Conservation (phyloP, 1,140 invertebrate species). For the Trachymyrmex septentrionalis region DNA sequence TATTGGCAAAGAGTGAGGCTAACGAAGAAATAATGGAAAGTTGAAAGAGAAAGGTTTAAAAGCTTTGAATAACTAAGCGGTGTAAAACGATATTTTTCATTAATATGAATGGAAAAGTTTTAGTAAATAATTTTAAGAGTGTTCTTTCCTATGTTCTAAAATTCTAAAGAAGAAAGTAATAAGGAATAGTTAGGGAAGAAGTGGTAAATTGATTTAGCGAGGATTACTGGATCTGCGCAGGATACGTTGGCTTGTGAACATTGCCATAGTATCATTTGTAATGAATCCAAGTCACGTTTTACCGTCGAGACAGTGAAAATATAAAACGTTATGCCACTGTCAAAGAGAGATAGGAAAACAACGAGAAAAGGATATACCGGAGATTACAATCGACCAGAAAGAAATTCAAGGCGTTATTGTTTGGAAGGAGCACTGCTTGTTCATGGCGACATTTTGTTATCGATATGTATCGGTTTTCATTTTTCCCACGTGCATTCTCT, state of each 20-base stretch:
- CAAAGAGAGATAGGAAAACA: slow-evolving; percentile 24
- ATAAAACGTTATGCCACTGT: slow-evolving; percentile 31
- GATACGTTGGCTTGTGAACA: not conserved
- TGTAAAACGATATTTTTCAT: not conserved
- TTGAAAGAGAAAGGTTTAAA: not conserved
- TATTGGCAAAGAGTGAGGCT: slow-evolving; percentile 11
- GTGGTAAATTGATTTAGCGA: slow-evolving; percentile 11
- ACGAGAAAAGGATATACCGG: not conserved
- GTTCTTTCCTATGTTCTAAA: not conserved
- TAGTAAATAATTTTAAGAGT: not conserved
- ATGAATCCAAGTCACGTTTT: slow-evolving; percentile 24
- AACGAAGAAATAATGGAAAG: slow-evolving; percentile 50
- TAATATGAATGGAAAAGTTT: slow-evolving; percentile 8
- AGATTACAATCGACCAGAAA: slow-evolving; percentile 30
- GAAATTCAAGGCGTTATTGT: slow-evolving; percentile 20
- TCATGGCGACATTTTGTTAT: slow-evolving; percentile 41
- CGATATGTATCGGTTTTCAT: slow-evolving; percentile 50
- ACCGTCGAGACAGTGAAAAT: slow-evolving; percentile 26
- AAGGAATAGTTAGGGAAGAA: not conserved
- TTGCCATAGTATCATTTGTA: not conserved
- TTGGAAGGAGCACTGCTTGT: slow-evolving; percentile 19
- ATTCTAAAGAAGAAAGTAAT: not conserved
- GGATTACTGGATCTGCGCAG: not conserved
- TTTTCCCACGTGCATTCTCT: slow-evolving; percentile 9
- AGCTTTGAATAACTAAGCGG: not conserved